These are phyloP conservation scores for Caenorhabditis sp. DNA, from an alignment of 2,888 invertebrate genomes.

Conservation along the genomic window DNA sequence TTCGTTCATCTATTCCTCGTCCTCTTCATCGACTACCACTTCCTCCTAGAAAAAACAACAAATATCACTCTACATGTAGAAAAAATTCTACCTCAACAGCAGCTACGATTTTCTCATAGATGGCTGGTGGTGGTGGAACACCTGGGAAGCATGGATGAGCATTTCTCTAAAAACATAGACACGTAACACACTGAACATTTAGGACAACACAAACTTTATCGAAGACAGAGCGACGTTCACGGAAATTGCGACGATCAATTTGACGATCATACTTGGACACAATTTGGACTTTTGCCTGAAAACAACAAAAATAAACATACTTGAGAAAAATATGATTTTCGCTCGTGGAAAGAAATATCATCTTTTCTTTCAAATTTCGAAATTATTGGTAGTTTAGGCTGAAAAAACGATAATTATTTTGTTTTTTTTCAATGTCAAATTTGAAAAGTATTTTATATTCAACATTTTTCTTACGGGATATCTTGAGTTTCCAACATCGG, in stretches of 20 bases:
- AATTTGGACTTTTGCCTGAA: constrained; percentile 91
- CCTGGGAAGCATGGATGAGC: constrained; percentile 69
- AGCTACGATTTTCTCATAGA: constrained; percentile 50
- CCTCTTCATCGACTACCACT: constrained; percentile 45
- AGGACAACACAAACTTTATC: constrained; percentile 58
- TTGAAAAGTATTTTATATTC: background rate
- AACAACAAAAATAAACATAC: constrained; percentile 36
- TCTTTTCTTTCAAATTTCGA: constrained; percentile 97
- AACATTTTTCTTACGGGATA: constrained; percentile 41
- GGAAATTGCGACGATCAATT: constrained; percentile 83
- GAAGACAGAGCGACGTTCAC: constrained; percentile 66
- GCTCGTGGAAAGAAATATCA: constrained; percentile 76
- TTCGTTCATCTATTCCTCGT: constrained; percentile 28
- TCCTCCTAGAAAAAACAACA: constrained; percentile 19
- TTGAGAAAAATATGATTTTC: constrained; percentile 36
- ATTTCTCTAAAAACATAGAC: constrained; percentile 53
- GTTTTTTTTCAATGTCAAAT: no score
- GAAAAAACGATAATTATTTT: constrained; percentile 24
- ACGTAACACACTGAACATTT: background rate
- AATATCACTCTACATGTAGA: background rate
- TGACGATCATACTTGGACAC: constrained; percentile 98
- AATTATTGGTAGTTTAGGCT: constrained; percentile 96
- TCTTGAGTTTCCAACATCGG: constrained; percentile 55
- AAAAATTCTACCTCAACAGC: constrained; percentile 28
- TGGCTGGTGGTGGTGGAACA: constrained; percentile 65